Evolutionary conservation across 1,140 invertebrate genomes (phyloP), one percentile per base, ranked within the genome.

Genomic region (Trichonephila clavata): DNA sequence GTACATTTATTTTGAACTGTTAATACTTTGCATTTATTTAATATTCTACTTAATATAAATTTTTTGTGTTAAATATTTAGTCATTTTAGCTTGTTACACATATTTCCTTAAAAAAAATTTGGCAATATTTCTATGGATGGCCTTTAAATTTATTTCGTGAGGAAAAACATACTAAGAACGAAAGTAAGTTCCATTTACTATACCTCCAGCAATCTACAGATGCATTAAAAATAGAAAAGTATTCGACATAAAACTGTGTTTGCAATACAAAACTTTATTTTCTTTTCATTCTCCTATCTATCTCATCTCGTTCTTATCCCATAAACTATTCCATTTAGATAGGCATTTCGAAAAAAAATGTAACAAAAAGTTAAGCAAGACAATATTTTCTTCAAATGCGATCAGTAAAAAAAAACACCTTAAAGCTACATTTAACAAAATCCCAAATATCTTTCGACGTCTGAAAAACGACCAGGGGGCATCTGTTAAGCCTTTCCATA

Each of bases 371-470:
- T 16, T 5, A 32, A 32, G 20, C 14, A 77, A 77, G 39, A 77
- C 71, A 57, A 61, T 65, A 32, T 77, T 71, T 89, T 89, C 39
- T n/a, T 24, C 63, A 32, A 57, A 71, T 39, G 57, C 43, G 27
- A 39, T 89, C 24, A 7, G 20, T 43, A 39, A 39, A 68, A n/a
- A 50, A 83, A 84, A 84, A n/a, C 39, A 6, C n/a, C 43, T 84
- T 71, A 80, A 84, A 92, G 90, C 60, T 84, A 84, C 77, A 84
- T 92, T 84, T 84, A 63, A 84, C 39, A 68, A 81, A 90, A 90
- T 32, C 16, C 71, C 43, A 59, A 92, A 84, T 92, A 27, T 68
- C 27, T 84, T 27, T 21, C 5, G 80, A 65, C 27, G 32, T 65
- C 80, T 92, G 90, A 84, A 27, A 84, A 92, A 92, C 90, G 90